These are phyloP conservation scores for Lophochroa leadbeateri DNA, from an alignment of 2,113 vertebrate species.

Conservation along the genomic window DNA sequence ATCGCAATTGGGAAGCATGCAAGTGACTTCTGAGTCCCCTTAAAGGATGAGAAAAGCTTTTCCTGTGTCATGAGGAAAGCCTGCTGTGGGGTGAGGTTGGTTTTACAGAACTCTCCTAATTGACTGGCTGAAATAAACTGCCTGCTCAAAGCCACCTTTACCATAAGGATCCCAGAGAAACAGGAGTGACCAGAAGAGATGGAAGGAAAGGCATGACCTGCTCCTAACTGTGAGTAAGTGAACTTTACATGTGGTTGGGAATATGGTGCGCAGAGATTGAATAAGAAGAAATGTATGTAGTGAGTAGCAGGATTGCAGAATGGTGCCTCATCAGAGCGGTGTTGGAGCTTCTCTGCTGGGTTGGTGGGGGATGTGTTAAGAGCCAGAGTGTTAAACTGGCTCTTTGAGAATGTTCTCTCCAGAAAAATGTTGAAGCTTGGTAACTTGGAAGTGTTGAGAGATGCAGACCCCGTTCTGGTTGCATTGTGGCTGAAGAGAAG, in stretches of 20 bases:
- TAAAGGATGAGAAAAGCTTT: background rate
- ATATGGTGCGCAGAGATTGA: background rate
- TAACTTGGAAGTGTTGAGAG: background rate
- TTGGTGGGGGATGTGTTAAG: background rate
- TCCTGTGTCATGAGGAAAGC: background rate
- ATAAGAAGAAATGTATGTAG: rapidly evolving
- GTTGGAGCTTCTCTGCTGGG: background rate
- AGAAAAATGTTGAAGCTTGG: background rate
- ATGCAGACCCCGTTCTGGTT: rapidly evolving
- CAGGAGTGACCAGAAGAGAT: rapidly evolving
- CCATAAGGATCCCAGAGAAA: background rate
- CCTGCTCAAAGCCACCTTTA: background rate
- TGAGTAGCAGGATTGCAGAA: background rate
- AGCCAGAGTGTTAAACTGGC: background rate
- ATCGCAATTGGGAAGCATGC: background rate
- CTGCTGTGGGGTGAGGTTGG: background rate
- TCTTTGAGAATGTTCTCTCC: background rate
- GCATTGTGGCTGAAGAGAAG: background rate
- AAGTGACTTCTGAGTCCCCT: background rate
- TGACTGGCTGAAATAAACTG: background rate
- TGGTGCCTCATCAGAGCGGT: background rate
- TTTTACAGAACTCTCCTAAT: background rate
- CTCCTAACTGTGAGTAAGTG: rapidly evolving
- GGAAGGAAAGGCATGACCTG: background rate
- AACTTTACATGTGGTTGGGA: rapidly evolving